Percentiles rank a stretch among this genome's conserved stretches.
Conservation (phyloP, 2,888 invertebrate genomes). For the Tetropium fuscum region DNA sequence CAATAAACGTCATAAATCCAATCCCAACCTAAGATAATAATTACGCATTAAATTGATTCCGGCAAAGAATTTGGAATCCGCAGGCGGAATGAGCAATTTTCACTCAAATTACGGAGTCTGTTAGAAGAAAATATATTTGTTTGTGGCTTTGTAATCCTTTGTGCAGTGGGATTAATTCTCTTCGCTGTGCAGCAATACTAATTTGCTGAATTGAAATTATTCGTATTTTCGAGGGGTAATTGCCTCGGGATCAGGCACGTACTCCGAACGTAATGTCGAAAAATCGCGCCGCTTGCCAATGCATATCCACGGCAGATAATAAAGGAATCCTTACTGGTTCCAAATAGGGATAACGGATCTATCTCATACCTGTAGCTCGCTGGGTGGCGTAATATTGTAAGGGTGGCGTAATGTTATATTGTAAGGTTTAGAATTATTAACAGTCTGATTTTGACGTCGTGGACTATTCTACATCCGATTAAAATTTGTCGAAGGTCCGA, state of each 20-base stretch:
- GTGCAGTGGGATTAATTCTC: slow-evolving; percentile 10
- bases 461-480: no score
- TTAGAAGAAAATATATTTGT: slow-evolving; percentile 39
- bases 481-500: no score
- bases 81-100: slow-evolving; percentile 46
- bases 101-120: slow-evolving; percentile 42
- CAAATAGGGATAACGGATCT: no score
- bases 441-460: no score
- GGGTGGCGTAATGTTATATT: no score
- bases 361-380: no score
- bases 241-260: slow-evolving; percentile 1
- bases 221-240: slow-evolving; percentile 7
- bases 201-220: slow-evolving; percentile 9
- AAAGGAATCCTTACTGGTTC: no score
- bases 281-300: no score
- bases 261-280: no score
- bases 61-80: slow-evolving; percentile 31
- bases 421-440: no score
- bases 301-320: no score
- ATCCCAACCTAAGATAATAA: slow-evolving; percentile 36
- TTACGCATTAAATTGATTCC: slow-evolving; percentile 45
- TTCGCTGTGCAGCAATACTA: slow-evolving; percentile 7
- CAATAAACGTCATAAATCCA: slow-evolving; percentile 4
- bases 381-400: no score
- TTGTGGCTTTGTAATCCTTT: slow-evolving; percentile 38